phyloP scores from a whole-genome alignment of 2,888 invertebrate genomes.

The Busseola fusca region DNA sequence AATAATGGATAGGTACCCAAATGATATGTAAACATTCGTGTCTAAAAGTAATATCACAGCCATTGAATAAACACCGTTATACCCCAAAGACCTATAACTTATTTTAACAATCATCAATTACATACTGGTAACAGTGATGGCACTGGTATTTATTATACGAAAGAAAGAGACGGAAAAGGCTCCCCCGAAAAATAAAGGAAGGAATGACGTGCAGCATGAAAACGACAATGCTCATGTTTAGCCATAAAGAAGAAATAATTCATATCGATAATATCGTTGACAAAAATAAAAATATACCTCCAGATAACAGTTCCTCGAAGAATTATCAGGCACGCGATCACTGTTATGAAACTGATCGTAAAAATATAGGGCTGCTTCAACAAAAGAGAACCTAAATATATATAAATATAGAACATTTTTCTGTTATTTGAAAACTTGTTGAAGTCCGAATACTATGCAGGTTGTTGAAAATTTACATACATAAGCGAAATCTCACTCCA shows the following conservation, averaged over 20 bases:
- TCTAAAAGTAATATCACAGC: not conserved
- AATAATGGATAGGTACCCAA: not conserved
- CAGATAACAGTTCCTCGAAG: conserved; percentile 51
- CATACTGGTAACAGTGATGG: not conserved
- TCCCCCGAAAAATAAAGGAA: not conserved
- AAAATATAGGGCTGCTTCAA: conserved; percentile 50
- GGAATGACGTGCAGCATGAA: conserved; percentile 12
- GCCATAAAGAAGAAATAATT: conserved; percentile 29
- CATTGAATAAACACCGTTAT: not conserved
- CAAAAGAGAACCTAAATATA: not conserved
- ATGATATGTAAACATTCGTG: not conserved
- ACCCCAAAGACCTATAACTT: not conserved
- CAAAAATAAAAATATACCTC: conserved; percentile 44
- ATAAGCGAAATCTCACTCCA: not conserved
- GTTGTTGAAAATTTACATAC: no score
- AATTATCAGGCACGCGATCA: conserved; percentile 62
- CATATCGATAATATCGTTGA: conserved; percentile 32
- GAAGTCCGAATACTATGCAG: not conserved
- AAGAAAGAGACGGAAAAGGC: not conserved
- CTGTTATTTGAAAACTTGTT: not conserved
- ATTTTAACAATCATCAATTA: not conserved
- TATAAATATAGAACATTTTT: no score
- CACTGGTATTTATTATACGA: conserved; percentile 1
- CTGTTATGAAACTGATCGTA: conserved; percentile 54
- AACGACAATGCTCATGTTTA: conserved; percentile 18